Evolutionary conservation across 2,888 invertebrate species (phyloP).

Genomic region (Polyploca ridens): DNA sequence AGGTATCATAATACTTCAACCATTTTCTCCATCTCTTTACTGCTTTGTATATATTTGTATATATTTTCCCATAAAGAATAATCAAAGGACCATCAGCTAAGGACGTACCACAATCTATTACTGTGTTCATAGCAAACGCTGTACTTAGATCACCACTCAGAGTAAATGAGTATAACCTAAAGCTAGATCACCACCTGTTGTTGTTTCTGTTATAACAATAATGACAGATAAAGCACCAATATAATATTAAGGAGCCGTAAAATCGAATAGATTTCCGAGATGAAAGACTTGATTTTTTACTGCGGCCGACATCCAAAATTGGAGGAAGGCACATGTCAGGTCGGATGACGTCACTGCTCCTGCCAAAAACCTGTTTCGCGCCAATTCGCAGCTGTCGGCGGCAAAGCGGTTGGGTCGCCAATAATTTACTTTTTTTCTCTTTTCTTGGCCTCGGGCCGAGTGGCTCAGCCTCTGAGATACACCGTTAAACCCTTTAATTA

Average conservation of each 20-base stretch:
- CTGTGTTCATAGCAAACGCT: background rate
- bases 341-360: slow-evolving; percentile 76
- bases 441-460: slow-evolving; percentile 51
- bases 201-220: slow-evolving; percentile 28
- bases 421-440: slow-evolving; percentile 57
- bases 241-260: slow-evolving; percentile 65
- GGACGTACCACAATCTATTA: background rate
- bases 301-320: slow-evolving; percentile 50
- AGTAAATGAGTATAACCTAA: too few species aligned
- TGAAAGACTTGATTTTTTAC: slow-evolving; percentile 67
- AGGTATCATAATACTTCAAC: too few species aligned
- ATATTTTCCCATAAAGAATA: too few species aligned
- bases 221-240: slow-evolving; percentile 25
- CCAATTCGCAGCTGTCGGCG: slow-evolving; percentile 81
- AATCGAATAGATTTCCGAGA: slow-evolving; percentile 57
- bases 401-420: slow-evolving; percentile 63
- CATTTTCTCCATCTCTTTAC: too few species aligned
- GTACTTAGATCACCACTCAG: slow-evolving; percentile 27
- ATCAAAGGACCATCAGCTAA: background rate
- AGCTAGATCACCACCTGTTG: slow-evolving; percentile 37
- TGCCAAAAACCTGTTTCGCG: slow-evolving; percentile 78
- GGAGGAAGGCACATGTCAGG: slow-evolving; percentile 59
- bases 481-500: slow-evolving; percentile 72
- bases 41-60: too few species aligned
- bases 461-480: slow-evolving; percentile 66